Evolutionary conservation across 92 coral and sea anemone genomes (phyloP), one percentile per base, ranked within the genome.

Genomic region (Palythoa caribaeorum): DNA sequence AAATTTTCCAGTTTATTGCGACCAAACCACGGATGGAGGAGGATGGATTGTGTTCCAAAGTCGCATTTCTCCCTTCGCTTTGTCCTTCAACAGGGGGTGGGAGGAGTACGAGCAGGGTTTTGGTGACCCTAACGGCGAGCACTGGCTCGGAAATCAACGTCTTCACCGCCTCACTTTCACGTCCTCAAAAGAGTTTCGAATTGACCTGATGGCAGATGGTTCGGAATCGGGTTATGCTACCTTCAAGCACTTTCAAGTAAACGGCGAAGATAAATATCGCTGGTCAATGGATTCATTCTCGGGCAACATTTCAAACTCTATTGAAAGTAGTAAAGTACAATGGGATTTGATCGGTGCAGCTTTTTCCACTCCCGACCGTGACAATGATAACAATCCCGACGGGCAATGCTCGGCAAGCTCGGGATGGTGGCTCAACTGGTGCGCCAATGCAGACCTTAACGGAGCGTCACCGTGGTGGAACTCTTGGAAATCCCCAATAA

Each of bases 341-440:
- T 70, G 17, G 75, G 28, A 70, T 12, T 16, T 35, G 17, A 35
- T 5, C 4, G 12, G 38, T 70, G 47, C 44, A 37, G 75, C 44
- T 0, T 70, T 70, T 36, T 70, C 75, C 1, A 70, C 75, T 36
- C 75, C 75, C 40, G 75, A 70, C 17, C 44, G 75, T 9, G 75
- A 70, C 47, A 28, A 70, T 38, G 75, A 70, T 14, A 36, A 36
- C 2, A 9, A 35, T 9, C 37, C 15, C 2, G 48, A 38, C 47
- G 48, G 75, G 0, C 7, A 10, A 35, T 70, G 75, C 28, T 11
- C 44, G 3, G 13, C 0, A 35, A 70, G 14, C 14, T 70, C 75
- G 37, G 75, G 44, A 70, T 70, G 75, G 75, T 70, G 75, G 75
- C 28, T 70, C 38, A 70, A 70, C n/a, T 70, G 75, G 75, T 70